Conservation (phyloP, 2,113 vertebrate species). For the Eurypyga helias region DNA sequence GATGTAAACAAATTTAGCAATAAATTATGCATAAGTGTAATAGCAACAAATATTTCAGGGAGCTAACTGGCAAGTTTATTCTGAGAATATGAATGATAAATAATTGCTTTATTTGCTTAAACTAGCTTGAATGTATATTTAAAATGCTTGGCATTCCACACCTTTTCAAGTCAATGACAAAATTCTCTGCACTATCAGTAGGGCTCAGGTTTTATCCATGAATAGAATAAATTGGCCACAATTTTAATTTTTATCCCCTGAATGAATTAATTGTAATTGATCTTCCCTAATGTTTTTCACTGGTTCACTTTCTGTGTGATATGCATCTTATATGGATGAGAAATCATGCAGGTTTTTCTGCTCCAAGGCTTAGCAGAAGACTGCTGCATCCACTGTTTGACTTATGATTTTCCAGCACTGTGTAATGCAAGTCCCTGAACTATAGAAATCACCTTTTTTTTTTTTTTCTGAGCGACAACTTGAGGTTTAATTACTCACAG, state of each 20-base stretch:
- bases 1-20: conserved; percentile 55
- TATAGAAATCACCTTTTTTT: background rate
- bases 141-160: background rate
- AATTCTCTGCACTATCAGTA: background rate
- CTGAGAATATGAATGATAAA: conserved; percentile 46
- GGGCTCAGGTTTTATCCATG: background rate
- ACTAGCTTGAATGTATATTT: background rate
- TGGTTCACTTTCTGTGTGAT: background rate
- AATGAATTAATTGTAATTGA: background rate
- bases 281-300: background rate
- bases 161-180: background rate
- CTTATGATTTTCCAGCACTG: background rate
- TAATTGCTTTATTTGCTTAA: conserved; percentile 41
- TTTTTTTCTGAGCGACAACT: background rate
- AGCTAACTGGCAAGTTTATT: conserved; percentile 55
- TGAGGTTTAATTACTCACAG: background rate
- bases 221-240: background rate
- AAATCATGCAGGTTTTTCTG: background rate
- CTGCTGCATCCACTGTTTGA: background rate
- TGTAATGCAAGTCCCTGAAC: background rate
- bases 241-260: background rate
- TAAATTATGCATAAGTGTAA: conserved; percentile 62
- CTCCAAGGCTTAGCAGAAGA: background rate
- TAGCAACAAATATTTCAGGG: conserved; percentile 58
- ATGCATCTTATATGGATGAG: background rate